Base-by-base conservation (phyloP, 2,797 vertebrate genomes). In the Hozukius guyotensis region DNA sequence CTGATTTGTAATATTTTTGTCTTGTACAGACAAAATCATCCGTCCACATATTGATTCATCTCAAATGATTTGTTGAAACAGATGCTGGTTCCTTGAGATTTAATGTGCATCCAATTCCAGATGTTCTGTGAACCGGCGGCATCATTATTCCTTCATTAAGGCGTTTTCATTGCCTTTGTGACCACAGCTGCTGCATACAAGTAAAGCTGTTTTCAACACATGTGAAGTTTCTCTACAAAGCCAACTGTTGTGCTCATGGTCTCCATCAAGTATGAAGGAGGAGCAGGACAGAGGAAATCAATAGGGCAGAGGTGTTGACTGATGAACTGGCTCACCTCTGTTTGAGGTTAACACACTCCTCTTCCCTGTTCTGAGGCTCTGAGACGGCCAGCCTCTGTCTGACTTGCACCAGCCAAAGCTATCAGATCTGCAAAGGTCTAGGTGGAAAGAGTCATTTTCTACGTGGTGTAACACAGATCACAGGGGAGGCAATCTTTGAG, bases 361-460 rank as follows among this genome's bases (percentile, higher is more conserved):
- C 49, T 52, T n/a, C 49, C 49, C 46, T 52, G 18, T 6, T 71
- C 25, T 36, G 34, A 80, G 67, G 60, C 62, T 63, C 56, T 20
- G 20, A 65, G 29, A 42, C 22, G 13, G 71, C 75, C 59, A 57
- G 20, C 60, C 42, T 71, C 31, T 27, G 56, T 82, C 53, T 60
- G 46, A 66, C 64, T 42, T 11, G 7, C 49, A n/a, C n/a, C 25
- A 13, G 8, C 32, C 46, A 22, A 56, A 63, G 46, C 52, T 66
- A 79, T 83, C 56, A 55, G 55, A 85, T 85, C 67, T 61, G 67
- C 3, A 83, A 78, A 84, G 83, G 84, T 86, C 68, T 57, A 6
- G 27, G 71, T 74, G 6, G 7, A 63, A 81, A 49, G 59, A 79
- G 38, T 71, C 12, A 13, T 77, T 84, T 72, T 49, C 52, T 64